Conservation (phyloP, 2,113 vertebrate genomes). For the Hirundichthys speculiger region DNA sequence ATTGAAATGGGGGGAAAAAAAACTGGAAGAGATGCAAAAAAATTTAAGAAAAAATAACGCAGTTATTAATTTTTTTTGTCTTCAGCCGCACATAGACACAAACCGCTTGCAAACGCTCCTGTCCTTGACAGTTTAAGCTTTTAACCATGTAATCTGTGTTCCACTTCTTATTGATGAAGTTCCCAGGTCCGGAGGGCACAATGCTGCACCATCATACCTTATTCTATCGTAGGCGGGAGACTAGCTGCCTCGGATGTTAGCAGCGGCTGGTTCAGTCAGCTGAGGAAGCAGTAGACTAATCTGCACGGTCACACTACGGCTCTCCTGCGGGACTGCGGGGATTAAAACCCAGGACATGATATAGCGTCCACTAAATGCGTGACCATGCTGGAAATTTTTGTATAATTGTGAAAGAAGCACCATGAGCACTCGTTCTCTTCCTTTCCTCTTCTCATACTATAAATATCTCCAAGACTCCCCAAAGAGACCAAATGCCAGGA, state of each 20-base stretch:
- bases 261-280: constrained; percentile 61
- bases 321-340: constrained; percentile 69
- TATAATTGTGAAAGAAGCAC: constrained; percentile 78
- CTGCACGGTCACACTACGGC: constrained; percentile 76
- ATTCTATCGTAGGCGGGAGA: constrained; percentile 26
- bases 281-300: constrained; percentile 80
- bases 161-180: constrained; percentile 62
- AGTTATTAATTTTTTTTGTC: constrained; percentile 39
- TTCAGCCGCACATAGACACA: constrained; percentile 37
- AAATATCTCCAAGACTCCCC: constrained; percentile 64
- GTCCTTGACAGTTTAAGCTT: constrained; percentile 58
- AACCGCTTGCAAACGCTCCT: constrained; percentile 18
- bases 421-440: constrained; percentile 54
- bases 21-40: background rate
- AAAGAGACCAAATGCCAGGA: constrained; percentile 49
- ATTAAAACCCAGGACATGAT: constrained; percentile 75
- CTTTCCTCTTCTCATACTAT: constrained; percentile 55
- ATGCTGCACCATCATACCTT: constrained; percentile 40
- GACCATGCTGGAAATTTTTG: constrained; percentile 78
- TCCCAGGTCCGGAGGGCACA: constrained; percentile 39
- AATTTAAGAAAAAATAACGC: constrained; percentile 30
- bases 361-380: constrained; percentile 69
- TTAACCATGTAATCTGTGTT: constrained; percentile 66
- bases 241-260: constrained; percentile 60
- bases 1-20: no score